phyloP scores from a whole-genome alignment of 2,797 vertebrate species.

The Salarias fasciatus region DNA sequence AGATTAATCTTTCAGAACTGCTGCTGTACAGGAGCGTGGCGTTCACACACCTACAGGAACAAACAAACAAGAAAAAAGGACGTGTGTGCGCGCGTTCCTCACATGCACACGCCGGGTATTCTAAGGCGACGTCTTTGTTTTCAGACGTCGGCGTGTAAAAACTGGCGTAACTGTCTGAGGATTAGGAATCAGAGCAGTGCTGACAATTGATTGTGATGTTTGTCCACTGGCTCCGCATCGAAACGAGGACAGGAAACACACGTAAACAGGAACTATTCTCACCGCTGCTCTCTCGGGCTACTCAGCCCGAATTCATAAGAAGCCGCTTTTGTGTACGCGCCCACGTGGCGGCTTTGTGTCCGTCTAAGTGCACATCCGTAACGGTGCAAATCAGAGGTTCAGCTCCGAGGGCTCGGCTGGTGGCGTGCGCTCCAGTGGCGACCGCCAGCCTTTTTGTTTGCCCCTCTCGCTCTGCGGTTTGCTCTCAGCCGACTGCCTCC shows the following conservation, averaged over 20 bases:
- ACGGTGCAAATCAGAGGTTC: constrained; percentile 15
- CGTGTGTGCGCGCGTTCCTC: constrained; percentile 12
- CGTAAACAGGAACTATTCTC: constrained; percentile 36
- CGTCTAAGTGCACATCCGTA: constrained; percentile 5
- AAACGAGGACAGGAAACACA: constrained; percentile 48
- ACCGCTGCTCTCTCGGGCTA: constrained; percentile 12
- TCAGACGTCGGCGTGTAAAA: constrained; percentile 32
- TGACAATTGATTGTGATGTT: constrained; percentile 65
- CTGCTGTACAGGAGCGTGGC: constrained; percentile 15
- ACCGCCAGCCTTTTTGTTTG: constrained; percentile 21
- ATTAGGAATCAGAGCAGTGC: constrained; percentile 47
- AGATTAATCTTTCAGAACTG: constrained; percentile 38
- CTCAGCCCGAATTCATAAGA: constrained; percentile 32
- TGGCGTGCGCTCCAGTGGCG: constrained; percentile 9
- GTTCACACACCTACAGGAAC: constrained; percentile 9
- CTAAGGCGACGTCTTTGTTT: constrained; percentile 31
- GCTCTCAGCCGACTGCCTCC: constrained; percentile 16
- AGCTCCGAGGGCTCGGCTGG: constrained; percentile 18
- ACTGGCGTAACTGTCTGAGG: constrained; percentile 31
- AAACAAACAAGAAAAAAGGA: constrained; percentile 8
- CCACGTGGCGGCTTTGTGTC: background rate
- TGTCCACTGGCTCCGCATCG: constrained; percentile 53
- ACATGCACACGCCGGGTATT: constrained; percentile 4
- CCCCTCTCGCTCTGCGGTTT: background rate
- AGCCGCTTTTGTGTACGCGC: background rate